A percentile compares a stretch with the other conserved stretches of the same genome.
Evolutionary conservation across 2,113 vertebrate species (phyloP).

Genomic region (Hyaena hyaena): DNA sequence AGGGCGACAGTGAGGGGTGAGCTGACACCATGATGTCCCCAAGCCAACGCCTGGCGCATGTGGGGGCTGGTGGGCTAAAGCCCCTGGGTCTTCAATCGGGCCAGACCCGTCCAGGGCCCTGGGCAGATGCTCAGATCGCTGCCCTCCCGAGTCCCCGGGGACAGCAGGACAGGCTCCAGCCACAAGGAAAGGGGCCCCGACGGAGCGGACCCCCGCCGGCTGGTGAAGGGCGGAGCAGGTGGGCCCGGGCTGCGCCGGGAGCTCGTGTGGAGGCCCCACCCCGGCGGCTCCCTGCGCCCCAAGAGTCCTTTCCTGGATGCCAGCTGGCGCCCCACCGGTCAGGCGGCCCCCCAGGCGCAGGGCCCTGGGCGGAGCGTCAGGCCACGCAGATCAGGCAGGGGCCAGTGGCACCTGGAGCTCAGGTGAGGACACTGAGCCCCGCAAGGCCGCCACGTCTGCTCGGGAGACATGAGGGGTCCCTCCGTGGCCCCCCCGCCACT

Average conservation of each 20-base stretch:
- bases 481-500: not conserved
- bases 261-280: not conserved
- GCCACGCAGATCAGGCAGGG: too few relatives aligned
- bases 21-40: rapidly evolving
- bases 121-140: not conserved
- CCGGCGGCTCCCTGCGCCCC: not conserved
- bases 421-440: too few relatives aligned
- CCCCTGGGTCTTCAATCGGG: rapidly evolving
- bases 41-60: not conserved
- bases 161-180: not conserved
- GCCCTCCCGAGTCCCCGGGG: not conserved
- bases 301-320: rapidly evolving
- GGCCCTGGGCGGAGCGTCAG: too few relatives aligned
- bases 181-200: not conserved
- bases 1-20: not conserved
- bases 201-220: not conserved
- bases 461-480: too few relatives aligned
- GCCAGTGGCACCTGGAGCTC: too few relatives aligned
- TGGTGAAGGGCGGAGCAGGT: not conserved
- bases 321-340: not conserved
- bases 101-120: not conserved
- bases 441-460: too few relatives aligned
- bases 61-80: too few relatives aligned
- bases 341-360: too few relatives aligned
- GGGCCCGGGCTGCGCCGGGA: not conserved